Evolutionary conservation across 2,113 vertebrate genomes (phyloP), one percentile per base, ranked within the genome.

Genomic region (Hystrix brachyura): DNA sequence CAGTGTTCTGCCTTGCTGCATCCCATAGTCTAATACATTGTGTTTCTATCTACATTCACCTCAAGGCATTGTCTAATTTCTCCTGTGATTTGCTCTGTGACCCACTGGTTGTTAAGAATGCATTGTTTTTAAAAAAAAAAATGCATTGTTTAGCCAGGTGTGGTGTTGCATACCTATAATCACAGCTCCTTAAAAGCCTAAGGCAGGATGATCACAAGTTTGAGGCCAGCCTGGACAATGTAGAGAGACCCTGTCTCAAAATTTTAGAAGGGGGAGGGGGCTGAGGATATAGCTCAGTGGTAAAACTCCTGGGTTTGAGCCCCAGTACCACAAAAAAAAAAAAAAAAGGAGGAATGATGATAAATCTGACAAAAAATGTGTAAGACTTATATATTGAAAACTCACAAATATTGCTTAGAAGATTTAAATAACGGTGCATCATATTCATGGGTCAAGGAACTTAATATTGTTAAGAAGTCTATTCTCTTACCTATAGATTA

Each of bases 291-390:
- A 48, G 43, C 72, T 74, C 72, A 48, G 72, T 48, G 72, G 23
- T 48, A 43, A 72, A 72, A 43, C 18, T 43, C 21, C 10, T 74
- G 38, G 14, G 14, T 55, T 55, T 55, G 53, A 80, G 55, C 51
- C 51, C 51, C 51, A 11, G 17, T 21, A 34, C 8, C 32, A 53
- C 29, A 79, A 51, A 32, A 32, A 48, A 78, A 74, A 74, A 46
- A n/a, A n/a, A 74, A 46, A 76, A 48, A 48, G 23, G 11, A 12
- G 13, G 11, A 76, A 48, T 25, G 71, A 74, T n/a, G 38, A 59
- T 59, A 87, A 71, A 55, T 43, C 32, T 83, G 53, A 90, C 12
- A 83, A 94, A 90, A 94, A 94, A 82, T 79, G 60, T 46, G 0
- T 34, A 87, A 87, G 27, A 72, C 9, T 38, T 67, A 0, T 46